phyloP scores from a whole-genome alignment of 2,113 vertebrate genomes.

The Cynopterus brachyotis region DNA sequence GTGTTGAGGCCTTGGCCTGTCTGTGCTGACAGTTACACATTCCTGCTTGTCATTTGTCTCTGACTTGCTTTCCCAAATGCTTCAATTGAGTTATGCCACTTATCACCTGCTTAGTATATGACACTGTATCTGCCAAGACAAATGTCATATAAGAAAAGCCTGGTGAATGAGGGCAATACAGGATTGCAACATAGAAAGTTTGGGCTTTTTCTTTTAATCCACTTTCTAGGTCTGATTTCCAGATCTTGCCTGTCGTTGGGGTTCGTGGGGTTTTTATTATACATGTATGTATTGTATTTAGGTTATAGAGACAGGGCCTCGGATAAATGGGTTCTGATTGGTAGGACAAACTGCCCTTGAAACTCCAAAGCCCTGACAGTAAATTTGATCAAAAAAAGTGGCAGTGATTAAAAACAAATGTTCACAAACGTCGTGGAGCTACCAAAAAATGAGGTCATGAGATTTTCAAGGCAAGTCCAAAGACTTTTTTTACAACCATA shows the following conservation, averaged over 20 bases:
- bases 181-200: neutral
- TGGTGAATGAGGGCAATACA: neutral
- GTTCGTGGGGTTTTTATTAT: neutral
- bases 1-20: neutral
- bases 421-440: neutral
- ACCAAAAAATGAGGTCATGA: slow-evolving; percentile 34
- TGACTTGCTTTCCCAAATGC: slow-evolving; percentile 53
- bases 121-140: slow-evolving; percentile 69
- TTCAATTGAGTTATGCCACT: slow-evolving; percentile 52
- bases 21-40: slow-evolving; percentile 50
- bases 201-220: neutral
- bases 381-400: slow-evolving; percentile 39
- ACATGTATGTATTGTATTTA: neutral
- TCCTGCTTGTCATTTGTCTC: slow-evolving; percentile 51
- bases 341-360: neutral
- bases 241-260: neutral
- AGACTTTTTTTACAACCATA: neutral
- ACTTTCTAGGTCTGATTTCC: neutral
- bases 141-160: slow-evolving; percentile 53
- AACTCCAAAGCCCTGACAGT: slow-evolving; percentile 8
- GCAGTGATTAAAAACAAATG: slow-evolving; percentile 46
- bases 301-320: neutral
- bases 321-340: neutral
- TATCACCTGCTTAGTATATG: slow-evolving; percentile 71
- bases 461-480: neutral